Conservation (phyloP, 2,797 vertebrate genomes). For the Cephalopachus bancanus region DNA sequence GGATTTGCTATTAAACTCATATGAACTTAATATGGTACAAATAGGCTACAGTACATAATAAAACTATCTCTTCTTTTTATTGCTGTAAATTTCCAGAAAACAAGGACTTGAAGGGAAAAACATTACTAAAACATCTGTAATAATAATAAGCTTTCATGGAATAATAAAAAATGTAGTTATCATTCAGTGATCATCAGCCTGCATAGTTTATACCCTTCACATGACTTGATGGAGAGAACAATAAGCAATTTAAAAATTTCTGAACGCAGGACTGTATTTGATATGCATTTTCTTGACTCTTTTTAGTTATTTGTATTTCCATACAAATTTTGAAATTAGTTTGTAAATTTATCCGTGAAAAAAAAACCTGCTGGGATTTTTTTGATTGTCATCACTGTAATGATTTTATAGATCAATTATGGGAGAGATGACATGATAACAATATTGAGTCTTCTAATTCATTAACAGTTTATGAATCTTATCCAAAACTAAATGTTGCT, state of each 20-base stretch:
- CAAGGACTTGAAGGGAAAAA: background rate
- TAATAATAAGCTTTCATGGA: background rate
- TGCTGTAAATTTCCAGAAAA: constrained; percentile 49
- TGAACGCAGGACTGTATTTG: constrained; percentile 7
- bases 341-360: background rate
- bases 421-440: background rate
- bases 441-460: background rate
- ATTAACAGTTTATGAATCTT: background rate
- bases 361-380: background rate
- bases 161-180: background rate
- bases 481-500: background rate
- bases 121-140: background rate
- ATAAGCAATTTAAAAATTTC: background rate
- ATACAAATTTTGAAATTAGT: background rate
- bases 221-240: background rate
- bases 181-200: background rate
- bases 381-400: background rate
- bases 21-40: background rate
- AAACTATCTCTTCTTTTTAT: constrained; percentile 11
- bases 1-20: background rate
- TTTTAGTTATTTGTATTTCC: background rate
- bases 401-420: background rate
- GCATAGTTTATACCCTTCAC: background rate
- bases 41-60: background rate
- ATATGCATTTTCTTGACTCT: background rate